Base-by-base conservation (phyloP, 2,797 vertebrate species). In the Myotis findleyi region DNA sequence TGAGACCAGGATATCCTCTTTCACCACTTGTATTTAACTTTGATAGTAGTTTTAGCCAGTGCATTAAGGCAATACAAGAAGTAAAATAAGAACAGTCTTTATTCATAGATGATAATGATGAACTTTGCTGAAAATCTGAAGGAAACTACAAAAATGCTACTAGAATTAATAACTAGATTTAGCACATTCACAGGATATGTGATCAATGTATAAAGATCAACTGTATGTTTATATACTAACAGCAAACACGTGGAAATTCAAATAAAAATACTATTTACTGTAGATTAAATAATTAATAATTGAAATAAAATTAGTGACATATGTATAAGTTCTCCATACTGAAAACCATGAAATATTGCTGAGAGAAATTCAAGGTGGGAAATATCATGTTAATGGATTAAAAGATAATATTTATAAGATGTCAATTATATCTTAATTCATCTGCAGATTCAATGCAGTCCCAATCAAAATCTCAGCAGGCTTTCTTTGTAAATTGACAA, bases 301-400 rank as follows among this genome's bases (percentile, higher is more conserved):
- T 77, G 41, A 10, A 9, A 21, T 86, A 87, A 77, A 68, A 76
- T 94, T 94, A 94, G 51, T 55, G 30, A 76, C 75, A 80, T 59
- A 38, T 62, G 7, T 89, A 25, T 4, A 75, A 69, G n/a, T 75
- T 6, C 41, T 86, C 10, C 76, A 18, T 23, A 84, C 7, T 41
- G n/a, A 84, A 71, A 92, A 82, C 36, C 20, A 38, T 27, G 21
- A 77, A 73, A 55, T 13, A 53, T 71, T 76, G 8, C 18, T 73
- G 23, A 57, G 41, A 94, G 64, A 83, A 92, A 79, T 95, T 90
- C 51, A 80, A 90, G 12, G 38, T 87, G 30, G 62, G 23, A 69
- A 51, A 57, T 57, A 73, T 69, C 8, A 69, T 49, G 49, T 62
- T 89, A 36, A 86, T 47, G 13, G 27, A 68, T 87, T 79, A 57